These are phyloP conservation scores for Rhinopomastus cyanomelas DNA, from an alignment of 2,113 vertebrate genomes.

Conservation along the genomic window DNA sequence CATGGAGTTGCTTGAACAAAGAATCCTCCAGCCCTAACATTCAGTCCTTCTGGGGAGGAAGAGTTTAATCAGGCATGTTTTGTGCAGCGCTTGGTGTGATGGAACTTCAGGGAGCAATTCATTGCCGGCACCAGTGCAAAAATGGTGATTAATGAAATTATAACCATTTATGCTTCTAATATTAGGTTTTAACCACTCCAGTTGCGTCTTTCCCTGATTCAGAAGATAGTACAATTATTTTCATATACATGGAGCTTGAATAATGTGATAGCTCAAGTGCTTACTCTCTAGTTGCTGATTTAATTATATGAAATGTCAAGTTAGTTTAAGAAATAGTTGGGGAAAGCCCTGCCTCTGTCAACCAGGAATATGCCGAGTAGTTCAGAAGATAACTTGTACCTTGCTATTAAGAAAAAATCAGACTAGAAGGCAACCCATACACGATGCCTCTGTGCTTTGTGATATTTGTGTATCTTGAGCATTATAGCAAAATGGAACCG, in stretches of 20 bases:
- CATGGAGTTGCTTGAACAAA: neutral
- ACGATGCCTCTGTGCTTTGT: rapidly evolving
- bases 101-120: neutral
- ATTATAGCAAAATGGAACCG: neutral
- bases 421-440: neutral
- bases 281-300: slow-evolving; percentile 38
- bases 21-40: neutral
- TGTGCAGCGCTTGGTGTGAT: neutral
- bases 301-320: slow-evolving; percentile 65
- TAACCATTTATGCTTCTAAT: neutral
- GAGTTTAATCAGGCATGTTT: neutral
- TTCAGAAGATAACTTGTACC: neutral
- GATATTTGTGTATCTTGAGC: neutral
- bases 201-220: slow-evolving; percentile 5
- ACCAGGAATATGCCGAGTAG: neutral
- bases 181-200: slow-evolving; percentile 12
- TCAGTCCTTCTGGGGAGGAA: neutral
- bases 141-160: slow-evolving; percentile 59
- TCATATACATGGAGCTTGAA: neutral
- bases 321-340: slow-evolving; percentile 34
- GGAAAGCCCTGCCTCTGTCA: slow-evolving; percentile 40
- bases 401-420: neutral
- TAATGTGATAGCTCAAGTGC: slow-evolving; percentile 36
- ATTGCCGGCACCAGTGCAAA: neutral
- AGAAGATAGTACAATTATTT: slow-evolving; percentile 35